Conservation (phyloP, 2,113 vertebrate species). For the Myotis brandtii region DNA sequence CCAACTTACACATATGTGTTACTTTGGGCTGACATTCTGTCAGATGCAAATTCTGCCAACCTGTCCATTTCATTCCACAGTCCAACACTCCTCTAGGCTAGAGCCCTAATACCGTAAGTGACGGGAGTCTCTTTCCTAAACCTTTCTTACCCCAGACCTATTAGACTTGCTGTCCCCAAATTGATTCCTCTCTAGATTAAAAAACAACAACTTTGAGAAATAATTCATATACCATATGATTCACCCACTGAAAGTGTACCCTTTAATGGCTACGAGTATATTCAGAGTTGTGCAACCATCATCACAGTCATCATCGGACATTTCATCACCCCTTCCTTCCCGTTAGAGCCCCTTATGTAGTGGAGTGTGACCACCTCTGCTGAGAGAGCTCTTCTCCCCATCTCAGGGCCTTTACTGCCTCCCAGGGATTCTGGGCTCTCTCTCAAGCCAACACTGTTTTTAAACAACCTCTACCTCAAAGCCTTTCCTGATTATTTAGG, state of each 20-base stretch:
- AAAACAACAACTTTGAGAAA: not conserved
- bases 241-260: not conserved
- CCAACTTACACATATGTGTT: fast-evolving
- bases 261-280: not conserved
- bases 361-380: not conserved
- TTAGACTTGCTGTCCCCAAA: not conserved
- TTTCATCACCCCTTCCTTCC: not conserved
- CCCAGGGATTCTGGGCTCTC: not conserved
- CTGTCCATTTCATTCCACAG: too few relatives aligned
- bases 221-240: not conserved
- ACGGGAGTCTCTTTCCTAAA: not conserved
- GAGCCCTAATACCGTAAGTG: not conserved
- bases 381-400: not conserved
- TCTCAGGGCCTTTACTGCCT: not conserved
- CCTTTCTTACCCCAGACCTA: not conserved
- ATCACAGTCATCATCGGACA: not conserved
- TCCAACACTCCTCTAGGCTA: not conserved
- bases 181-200: not conserved
- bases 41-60: not conserved
- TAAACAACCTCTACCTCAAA: not conserved
- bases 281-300: not conserved
- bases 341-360: not conserved
- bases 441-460: not conserved
- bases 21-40: not conserved
- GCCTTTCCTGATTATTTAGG: not conserved